These are phyloP conservation scores for Contarinia nasturtii DNA, from an alignment of 1,140 invertebrate species.

Conservation along the genomic window DNA sequence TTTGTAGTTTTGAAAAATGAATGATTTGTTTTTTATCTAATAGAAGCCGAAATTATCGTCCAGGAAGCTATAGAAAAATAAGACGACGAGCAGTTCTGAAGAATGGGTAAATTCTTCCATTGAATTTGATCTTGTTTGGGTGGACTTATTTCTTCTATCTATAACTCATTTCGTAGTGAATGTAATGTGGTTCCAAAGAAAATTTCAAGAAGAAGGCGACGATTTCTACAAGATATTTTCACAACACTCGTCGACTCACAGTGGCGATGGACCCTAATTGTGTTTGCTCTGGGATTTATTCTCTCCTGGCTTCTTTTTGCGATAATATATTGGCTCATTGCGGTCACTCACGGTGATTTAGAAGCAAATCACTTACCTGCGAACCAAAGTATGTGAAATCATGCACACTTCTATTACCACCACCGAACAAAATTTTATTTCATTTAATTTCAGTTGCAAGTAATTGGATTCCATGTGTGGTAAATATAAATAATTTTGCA, in stretches of 20 bases:
- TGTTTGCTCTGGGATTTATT: constrained; percentile 81
- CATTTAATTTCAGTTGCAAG: constrained; percentile 22
- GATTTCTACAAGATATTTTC: constrained; percentile 72
- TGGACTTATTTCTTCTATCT: constrained; percentile 56
- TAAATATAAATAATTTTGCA: constrained; percentile 61
- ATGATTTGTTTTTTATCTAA: constrained; percentile 1
- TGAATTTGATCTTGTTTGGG: no score
- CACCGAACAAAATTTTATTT: no score
- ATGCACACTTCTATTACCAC: no score
- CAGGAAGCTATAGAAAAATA: constrained; percentile 34
- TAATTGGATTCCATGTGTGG: constrained; percentile 66
- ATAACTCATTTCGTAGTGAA: constrained; percentile 29
- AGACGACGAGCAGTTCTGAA: constrained; percentile 75
- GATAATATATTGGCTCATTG: constrained; percentile 81
- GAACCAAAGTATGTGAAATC: constrained; percentile 32
- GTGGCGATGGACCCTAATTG: constrained; percentile 92
- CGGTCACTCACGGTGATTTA: constrained; percentile 85
- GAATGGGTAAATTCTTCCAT: constrained; percentile 50
- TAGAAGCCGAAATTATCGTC: constrained; percentile 23
- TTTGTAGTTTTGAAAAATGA: no score
- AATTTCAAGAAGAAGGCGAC: constrained; percentile 57
- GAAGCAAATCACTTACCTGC: constrained; percentile 46
- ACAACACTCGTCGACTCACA: constrained; percentile 75
- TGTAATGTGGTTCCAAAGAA: constrained; percentile 79
- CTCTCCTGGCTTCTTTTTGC: constrained; percentile 85